Evolutionary conservation across 2,888 invertebrate genomes (phyloP).

Genomic region (Drosophila vallismaia): DNA sequence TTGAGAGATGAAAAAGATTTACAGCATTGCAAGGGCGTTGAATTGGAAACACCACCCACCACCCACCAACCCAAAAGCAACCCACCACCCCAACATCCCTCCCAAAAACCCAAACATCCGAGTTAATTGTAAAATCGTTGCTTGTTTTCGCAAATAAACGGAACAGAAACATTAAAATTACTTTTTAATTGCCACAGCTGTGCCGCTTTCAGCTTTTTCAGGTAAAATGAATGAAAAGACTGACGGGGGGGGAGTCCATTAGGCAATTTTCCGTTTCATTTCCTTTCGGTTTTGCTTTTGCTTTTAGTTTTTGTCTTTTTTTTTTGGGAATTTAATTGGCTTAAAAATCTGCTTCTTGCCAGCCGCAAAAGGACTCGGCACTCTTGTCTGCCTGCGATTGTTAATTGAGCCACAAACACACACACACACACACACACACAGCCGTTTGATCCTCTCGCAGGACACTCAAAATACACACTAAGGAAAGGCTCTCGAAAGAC

Average conservation of each 20-base stretch:
- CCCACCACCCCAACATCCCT: not conserved
- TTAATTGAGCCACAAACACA: slow-evolving; percentile 38
- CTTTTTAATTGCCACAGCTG: slow-evolving; percentile 72
- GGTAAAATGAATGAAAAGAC: slow-evolving; percentile 15
- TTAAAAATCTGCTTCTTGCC: slow-evolving; percentile 51
- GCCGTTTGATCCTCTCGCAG: slow-evolving; percentile 30
- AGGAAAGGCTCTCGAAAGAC: slow-evolving; percentile 8
- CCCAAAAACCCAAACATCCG: not conserved
- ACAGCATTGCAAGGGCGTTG: slow-evolving; percentile 39
- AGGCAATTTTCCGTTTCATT: slow-evolving; percentile 62
- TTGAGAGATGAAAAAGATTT: slow-evolving; percentile 66
- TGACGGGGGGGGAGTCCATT: slow-evolving; percentile 68
- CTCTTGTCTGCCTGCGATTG: slow-evolving; percentile 16
- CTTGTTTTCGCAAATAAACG: slow-evolving; percentile 58
- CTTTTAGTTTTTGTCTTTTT: not conserved
- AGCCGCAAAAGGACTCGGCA: slow-evolving; percentile 42
- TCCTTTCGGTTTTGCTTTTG: slow-evolving; percentile 13
- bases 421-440: slow-evolving; percentile 8
- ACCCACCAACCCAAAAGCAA: not conserved
- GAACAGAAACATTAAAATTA: slow-evolving; percentile 61
- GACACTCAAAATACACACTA: slow-evolving; percentile 22
- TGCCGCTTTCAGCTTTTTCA: not conserved
- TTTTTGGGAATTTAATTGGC: slow-evolving; percentile 67
- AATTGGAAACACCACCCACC: slow-evolving; percentile 12
- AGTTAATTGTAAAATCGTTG: slow-evolving; percentile 43